Conservation (phyloP, 2,888 invertebrate species). For the Cremastinae sp. region DNA sequence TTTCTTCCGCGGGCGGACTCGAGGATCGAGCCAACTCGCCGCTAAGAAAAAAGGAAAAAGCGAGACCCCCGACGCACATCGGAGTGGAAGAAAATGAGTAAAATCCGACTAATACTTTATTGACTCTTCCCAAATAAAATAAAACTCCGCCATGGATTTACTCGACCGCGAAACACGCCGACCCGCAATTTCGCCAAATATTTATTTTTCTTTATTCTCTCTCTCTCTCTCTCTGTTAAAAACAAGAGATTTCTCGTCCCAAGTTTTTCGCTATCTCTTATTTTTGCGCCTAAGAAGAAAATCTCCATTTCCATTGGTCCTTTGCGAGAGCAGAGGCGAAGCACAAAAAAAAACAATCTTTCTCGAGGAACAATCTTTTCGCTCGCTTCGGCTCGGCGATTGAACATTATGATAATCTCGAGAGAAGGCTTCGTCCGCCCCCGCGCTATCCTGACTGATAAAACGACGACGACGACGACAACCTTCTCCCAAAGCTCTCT, state of each 20-base stretch:
- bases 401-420: conserved; percentile 57
- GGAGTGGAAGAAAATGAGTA: conserved; percentile 15
- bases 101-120: conserved; percentile 20
- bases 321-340: not conserved
- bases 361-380: conserved; percentile 39
- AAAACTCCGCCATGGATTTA: not conserved
- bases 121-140: not conserved
- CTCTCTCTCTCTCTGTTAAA: too few species aligned
- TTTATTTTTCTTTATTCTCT: conserved; percentile 14
- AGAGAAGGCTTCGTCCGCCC: conserved; percentile 12
- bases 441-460: conserved; percentile 36
- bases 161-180: too few species aligned
- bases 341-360: conserved; percentile 9
- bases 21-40: not conserved
- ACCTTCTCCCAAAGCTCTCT: conserved; percentile 36
- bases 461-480: conserved; percentile 40
- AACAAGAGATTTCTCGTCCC: not conserved
- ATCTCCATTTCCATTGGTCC: conserved; percentile 23
- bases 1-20: conserved; percentile 4
- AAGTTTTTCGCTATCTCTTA: not conserved
- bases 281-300: not conserved
- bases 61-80: not conserved
- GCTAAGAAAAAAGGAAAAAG: conserved; percentile 1
- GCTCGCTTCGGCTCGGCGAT: conserved; percentile 41
- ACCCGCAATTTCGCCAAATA: not conserved